Evolutionary conservation across 2,113 vertebrate genomes (phyloP), one percentile per base, ranked within the genome.

Genomic region (Sardina pilchardus): DNA sequence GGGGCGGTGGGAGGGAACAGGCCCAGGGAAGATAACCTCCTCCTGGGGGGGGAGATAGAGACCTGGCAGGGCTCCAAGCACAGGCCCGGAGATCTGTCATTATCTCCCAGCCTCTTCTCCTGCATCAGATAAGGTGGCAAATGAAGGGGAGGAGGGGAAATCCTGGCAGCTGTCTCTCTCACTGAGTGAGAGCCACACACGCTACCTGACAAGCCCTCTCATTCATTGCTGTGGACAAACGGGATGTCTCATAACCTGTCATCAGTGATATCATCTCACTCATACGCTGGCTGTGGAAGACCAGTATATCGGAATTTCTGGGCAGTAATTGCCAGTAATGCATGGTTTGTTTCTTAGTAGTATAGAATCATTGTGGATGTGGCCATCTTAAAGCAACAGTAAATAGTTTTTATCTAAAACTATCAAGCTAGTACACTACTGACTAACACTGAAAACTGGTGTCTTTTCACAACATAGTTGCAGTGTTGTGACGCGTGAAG

Each of bases 21-120:
- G 89, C 75, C 82, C 71, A 42, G 44, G 34, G 21, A 48, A 89
- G 89, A 89, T 88, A 85, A 87, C 82, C 81, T 39, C 81, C 43
- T 80, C 75, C 39, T 43, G 84, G 71, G 59, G 17, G 67, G 12
- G 67, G 81, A 86, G 85, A 87, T 83, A 86, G 88, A 17, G 71
- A 82, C 53, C 44, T n/a, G 81, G 86, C 78, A 47, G 67, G 21
- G 50, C 43, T 81, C 50, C 50, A 83, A 81, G 80, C 24, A 47
- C 45, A 10, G 71, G 71, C 30, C 63, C 34, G 10, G 71, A 81
- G 84, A 81, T 80, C 42, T 44, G 56, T 24, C 56, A 42, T 39
- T 36, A 12, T 6, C 47, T 47, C 48, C 67, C n/a, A 16, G 26
- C 81, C 67, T 17, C 47, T 19, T 48, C 26, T 19, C 24, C 34